Base-by-base conservation (phyloP, 1,140 invertebrate genomes). In the Littorina saxatilis region DNA sequence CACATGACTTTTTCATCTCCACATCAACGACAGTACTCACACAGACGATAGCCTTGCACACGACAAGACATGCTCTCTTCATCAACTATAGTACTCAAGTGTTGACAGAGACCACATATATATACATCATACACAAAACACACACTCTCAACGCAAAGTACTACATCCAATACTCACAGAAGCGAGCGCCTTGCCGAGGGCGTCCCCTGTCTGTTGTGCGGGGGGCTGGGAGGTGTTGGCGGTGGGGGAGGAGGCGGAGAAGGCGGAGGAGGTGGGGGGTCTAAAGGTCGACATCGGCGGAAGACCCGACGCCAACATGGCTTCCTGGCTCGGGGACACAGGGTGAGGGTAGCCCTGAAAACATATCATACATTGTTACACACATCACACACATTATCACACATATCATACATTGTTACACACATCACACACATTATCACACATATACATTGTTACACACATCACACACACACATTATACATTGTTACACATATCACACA, bases 241-340 rank as follows among this genome's bases (percentile, higher is more conserved):
- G 79, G 86, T 89, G 0, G 89, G 86, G 37, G 87, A 89, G 13
- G 88, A 85, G 37, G 76, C 82, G 27, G 85, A 85, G 80, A 84
- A 87, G 73, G 88, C 87, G 76, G 92, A 87, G 61, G 89, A 88
- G 58, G 92, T 86, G n/a, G 84, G 87, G 70, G 86, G 85, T 50
- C 96, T 94, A 94, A 99, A 97, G 83, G 96, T 96, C 78, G 97
- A 98, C 97, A 99, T 98, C 52, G 97, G 97, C 80, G 97, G 97
- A 92, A 98, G 94, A 77, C 94, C 94, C 39, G 96, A 95, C 88
- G 95, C 94, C 89, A 95, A 94, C 88, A 94, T 94, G 84, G 94
- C 93, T 80, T 94, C 95, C 88, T 94, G 95, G 85, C 93, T 93
- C 75, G 94, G 94, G 80, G 94, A 94, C 90, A 94, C 94, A 66